phyloP scores from a whole-genome alignment of 2,888 invertebrate genomes.

The Dolichomitus sp. region DNA sequence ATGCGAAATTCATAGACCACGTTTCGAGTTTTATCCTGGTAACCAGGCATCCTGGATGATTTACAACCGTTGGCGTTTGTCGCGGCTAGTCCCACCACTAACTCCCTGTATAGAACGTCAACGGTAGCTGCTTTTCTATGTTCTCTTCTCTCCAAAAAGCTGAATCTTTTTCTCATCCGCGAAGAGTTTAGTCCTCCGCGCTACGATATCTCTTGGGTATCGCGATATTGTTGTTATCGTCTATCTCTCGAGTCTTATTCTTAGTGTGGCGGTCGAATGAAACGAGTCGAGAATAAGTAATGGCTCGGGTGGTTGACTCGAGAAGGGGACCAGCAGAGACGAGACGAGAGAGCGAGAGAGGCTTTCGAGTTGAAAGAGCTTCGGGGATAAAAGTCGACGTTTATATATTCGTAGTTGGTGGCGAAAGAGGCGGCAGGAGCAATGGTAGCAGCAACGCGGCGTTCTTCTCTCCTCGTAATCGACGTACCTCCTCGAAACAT shows the following conservation, averaged over 20 bases:
- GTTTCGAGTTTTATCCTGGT: constrained; percentile 52
- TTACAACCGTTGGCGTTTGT: constrained; percentile 51
- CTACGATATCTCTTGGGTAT: constrained; percentile 13
- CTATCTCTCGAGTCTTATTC: constrained; percentile 53
- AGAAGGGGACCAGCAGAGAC: constrained; percentile 17
- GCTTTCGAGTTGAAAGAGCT: constrained; percentile 52
- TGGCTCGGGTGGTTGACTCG: constrained; percentile 57
- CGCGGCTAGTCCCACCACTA: constrained; percentile 31
- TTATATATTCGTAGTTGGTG: constrained; percentile 47
- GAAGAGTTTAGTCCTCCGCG: constrained; percentile 18
- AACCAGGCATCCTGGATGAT: constrained; percentile 46
- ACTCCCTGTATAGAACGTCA: neutral
- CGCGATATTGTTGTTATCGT: constrained; percentile 53
- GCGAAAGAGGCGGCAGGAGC: constrained; percentile 15
- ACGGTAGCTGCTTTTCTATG: neutral
- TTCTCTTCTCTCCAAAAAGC: neutral
- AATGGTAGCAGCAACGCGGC: constrained; percentile 5
- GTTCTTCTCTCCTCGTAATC: constrained; percentile 42
- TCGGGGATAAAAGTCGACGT: constrained; percentile 59
- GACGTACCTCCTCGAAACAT: constrained; percentile 52
- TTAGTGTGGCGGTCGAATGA: constrained; percentile 46
- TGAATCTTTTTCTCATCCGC: constrained; percentile 44
- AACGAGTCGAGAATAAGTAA: constrained; percentile 65
- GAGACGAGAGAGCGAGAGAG: constrained; percentile 28
- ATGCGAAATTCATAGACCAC: constrained; percentile 59